A percentile compares a stretch with the other conserved stretches of the same genome.
Conservation (phyloP, 2,888 invertebrate genomes). For the Dolomedes plantarius region DNA sequence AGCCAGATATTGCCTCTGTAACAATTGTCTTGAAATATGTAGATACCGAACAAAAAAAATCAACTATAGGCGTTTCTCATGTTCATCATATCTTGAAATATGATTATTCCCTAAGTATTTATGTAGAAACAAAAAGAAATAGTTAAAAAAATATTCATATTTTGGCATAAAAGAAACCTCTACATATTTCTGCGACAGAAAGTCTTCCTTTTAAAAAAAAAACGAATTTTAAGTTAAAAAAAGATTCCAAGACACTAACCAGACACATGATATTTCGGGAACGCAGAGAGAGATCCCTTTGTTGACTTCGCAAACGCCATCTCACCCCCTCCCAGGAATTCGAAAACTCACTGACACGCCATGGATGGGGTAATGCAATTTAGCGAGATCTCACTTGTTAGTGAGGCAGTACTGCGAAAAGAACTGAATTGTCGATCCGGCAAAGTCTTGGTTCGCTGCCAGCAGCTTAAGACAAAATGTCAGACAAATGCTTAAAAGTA, state of each 20-base stretch:
- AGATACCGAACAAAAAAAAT: too few species aligned
- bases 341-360: constrained; percentile 53
- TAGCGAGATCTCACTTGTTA: constrained; percentile 25
- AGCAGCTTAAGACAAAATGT: constrained; percentile 34
- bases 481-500: constrained; percentile 38
- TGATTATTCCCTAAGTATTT: too few species aligned
- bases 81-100: too few species aligned
- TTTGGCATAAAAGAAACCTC: too few species aligned
- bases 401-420: background rate
- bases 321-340: constrained; percentile 17
- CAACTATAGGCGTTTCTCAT: too few species aligned
- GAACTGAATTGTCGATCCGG: constrained; percentile 42
- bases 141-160: too few species aligned
- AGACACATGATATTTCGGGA: constrained; percentile 52
- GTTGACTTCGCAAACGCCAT: background rate
- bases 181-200: too few species aligned
- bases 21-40: too few species aligned
- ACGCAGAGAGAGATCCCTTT: background rate
- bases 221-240: background rate
- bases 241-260: constrained; percentile 47
- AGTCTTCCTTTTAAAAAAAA: too few species aligned
- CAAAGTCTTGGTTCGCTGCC: constrained; percentile 47
- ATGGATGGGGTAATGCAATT: constrained; percentile 49
- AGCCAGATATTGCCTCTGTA: too few species aligned
- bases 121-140: too few species aligned